phyloP scores from a whole-genome alignment of 2,888 invertebrate species.

The Patella depressa region DNA sequence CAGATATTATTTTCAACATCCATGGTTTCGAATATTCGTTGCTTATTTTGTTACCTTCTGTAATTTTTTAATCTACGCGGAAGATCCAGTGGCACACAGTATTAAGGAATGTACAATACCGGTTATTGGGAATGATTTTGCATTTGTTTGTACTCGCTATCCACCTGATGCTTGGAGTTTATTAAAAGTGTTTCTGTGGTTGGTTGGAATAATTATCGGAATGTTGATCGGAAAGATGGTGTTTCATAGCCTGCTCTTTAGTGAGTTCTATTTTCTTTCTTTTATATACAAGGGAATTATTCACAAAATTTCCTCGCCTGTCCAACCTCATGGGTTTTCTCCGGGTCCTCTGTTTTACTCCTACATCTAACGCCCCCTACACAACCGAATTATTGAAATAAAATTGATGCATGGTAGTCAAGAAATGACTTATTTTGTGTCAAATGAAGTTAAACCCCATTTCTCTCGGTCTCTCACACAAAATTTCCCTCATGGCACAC shows the following conservation, averaged over 20 bases:
- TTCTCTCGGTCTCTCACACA: too few species aligned
- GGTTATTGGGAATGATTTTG: slow-evolving; percentile 74
- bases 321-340: too few species aligned
- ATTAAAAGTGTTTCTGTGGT: slow-evolving; percentile 72
- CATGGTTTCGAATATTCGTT: slow-evolving; percentile 72
- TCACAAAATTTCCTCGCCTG: background rate
- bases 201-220: slow-evolving; percentile 72
- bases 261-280: slow-evolving; percentile 57
- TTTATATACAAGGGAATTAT: background rate
- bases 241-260: slow-evolving; percentile 72
- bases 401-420: too few species aligned
- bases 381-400: too few species aligned
- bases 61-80: slow-evolving; percentile 74
- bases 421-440: too few species aligned
- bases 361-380: too few species aligned
- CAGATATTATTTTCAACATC: slow-evolving; percentile 74
- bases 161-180: slow-evolving; percentile 71
- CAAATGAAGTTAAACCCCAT: too few species aligned
- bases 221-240: slow-evolving; percentile 72
- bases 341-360: too few species aligned
- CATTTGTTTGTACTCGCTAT: slow-evolving; percentile 73
- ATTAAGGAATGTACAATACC: slow-evolving; percentile 73
- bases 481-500: too few species aligned
- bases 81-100: slow-evolving; percentile 74
- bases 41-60: slow-evolving; percentile 74